Evolutionary conservation across 2,888 invertebrate species (phyloP).

Genomic region (Archips xylosteana): DNA sequence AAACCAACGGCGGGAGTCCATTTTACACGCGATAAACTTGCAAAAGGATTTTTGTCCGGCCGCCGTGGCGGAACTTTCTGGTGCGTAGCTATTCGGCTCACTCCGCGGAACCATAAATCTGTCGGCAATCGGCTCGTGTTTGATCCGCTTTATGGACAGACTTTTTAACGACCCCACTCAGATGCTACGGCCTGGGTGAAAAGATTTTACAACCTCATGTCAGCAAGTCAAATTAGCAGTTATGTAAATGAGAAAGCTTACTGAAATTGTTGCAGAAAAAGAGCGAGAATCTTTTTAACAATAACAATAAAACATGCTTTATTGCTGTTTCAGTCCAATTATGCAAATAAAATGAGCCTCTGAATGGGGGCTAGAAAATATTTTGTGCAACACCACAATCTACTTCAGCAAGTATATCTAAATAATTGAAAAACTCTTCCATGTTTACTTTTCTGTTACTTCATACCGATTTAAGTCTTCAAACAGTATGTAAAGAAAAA

Average conservation of each 20-base stretch:
- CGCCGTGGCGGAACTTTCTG: constrained; percentile 46
- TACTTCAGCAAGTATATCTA: not conserved
- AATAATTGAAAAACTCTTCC: not conserved
- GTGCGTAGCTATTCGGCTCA: constrained; percentile 46
- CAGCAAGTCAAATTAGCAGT: constrained; percentile 49
- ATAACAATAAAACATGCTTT: constrained; percentile 37
- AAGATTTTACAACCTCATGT: constrained; percentile 45
- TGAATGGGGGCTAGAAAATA: constrained; percentile 11
- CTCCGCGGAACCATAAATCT: constrained; percentile 60
- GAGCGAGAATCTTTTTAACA: constrained; percentile 23
- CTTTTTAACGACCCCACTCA: constrained; percentile 63
- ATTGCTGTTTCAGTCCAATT: constrained; percentile 29
- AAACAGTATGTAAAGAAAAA: not conserved
- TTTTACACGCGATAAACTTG: constrained; percentile 72
- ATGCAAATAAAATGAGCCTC: constrained; percentile 34
- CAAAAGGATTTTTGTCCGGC: constrained; percentile 63
- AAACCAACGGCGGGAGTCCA: constrained; percentile 63
- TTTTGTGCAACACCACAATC: constrained; percentile 7
- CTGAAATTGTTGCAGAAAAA: constrained; percentile 31
- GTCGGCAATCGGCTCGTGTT: constrained; percentile 58
- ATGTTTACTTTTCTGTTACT: not conserved
- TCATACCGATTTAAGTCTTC: not conserved
- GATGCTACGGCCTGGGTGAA: constrained; percentile 46
- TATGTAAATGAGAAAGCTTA: constrained; percentile 49
- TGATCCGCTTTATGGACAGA: constrained; percentile 65